Evolutionary conservation across 2,797 vertebrate genomes (phyloP), one percentile per base, ranked within the genome.

Genomic region (Lemur catta): DNA sequence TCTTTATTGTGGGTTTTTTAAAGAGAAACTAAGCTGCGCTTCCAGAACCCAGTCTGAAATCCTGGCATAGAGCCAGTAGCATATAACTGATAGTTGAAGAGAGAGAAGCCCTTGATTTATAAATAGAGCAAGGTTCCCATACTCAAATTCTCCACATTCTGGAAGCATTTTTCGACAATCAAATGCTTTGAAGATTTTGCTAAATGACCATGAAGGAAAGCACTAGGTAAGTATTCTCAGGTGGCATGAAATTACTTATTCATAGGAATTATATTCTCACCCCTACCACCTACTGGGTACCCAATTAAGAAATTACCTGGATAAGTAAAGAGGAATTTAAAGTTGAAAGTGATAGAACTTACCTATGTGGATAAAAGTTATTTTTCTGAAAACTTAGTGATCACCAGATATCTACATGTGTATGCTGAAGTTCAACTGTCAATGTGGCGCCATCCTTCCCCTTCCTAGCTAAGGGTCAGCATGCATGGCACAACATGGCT

Each of bases 131-230:
- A 26, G 33, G 50, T 89, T 20, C 18, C 30, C 20, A 6, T 41
- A 79, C 48, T 86, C 93, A 96, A 80, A 88, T 90, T 95, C 67
- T 84, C 63, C 4, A 28, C 11, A 55, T 11, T 38, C 6, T 50
- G 61, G n/a, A 55, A 85, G n/a, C 50, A 52, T 94, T 84, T 84
- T 85, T 22, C 4, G 79, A 74, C 72, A 87, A 67, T 89, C 43
- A 43, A 7, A 59, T 69, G 61, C 38, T 90, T 86, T 88, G 48
- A 95, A 33, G 52, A 84, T 92, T 93, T 88, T 92, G 61, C 65
- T 93, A 92, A 75, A n/a, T 75, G 72, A 59, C 41, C 81, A 26
- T 41, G 24, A 84, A 96, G 38, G 55, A 92, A 78, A 93, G 48
- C n/a, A 72, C 38, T 33, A 35, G 61, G 59, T 61, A 71, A 85